Conservation (phyloP, 2,113 vertebrate genomes). For the Pseudorhombus dupliciocellatus region DNA sequence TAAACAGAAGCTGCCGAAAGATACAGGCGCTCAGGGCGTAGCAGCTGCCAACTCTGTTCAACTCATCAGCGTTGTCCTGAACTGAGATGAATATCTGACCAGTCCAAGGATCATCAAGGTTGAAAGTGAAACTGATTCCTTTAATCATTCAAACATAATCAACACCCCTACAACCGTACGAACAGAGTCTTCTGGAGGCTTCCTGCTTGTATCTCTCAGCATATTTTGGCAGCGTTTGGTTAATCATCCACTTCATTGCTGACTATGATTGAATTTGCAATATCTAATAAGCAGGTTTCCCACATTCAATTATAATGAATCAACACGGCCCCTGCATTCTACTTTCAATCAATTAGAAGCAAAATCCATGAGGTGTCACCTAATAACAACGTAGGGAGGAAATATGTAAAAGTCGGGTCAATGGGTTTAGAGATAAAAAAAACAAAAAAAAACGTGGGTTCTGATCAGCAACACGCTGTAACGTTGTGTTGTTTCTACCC, state of each 20-base stretch:
- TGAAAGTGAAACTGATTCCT: neutral
- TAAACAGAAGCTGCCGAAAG: neutral
- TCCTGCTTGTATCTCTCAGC: slow-evolving; percentile 11
- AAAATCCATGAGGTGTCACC: slow-evolving; percentile 45
- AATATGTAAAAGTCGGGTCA: slow-evolving; percentile 46
- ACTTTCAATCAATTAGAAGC: slow-evolving; percentile 38
- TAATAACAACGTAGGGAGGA: slow-evolving; percentile 30
- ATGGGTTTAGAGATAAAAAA: slow-evolving; percentile 49
- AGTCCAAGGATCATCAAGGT: too few relatives aligned
- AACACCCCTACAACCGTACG: neutral
- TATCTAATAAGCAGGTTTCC: slow-evolving; percentile 47
- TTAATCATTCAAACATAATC: neutral
- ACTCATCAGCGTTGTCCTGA: neutral
- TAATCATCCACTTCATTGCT: slow-evolving; percentile 32
- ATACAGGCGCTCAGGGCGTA: neutral
- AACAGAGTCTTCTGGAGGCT: neutral
- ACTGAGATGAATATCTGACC: slow-evolving; percentile 4
- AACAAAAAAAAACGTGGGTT: slow-evolving; percentile 34
- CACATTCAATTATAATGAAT: slow-evolving; percentile 40
- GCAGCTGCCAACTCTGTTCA: slow-evolving; percentile 18
- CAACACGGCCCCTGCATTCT: slow-evolving; percentile 21
- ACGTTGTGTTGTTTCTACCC: slow-evolving; percentile 36
- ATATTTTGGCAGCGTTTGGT: neutral
- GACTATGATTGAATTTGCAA: slow-evolving; percentile 39
- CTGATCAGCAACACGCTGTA: slow-evolving; percentile 47